Percentiles rank a stretch among this genome's conserved stretches.
These are phyloP conservation scores for Aphodius granarius DNA, from an alignment of 2,888 invertebrate genomes.

Conservation along the genomic window DNA sequence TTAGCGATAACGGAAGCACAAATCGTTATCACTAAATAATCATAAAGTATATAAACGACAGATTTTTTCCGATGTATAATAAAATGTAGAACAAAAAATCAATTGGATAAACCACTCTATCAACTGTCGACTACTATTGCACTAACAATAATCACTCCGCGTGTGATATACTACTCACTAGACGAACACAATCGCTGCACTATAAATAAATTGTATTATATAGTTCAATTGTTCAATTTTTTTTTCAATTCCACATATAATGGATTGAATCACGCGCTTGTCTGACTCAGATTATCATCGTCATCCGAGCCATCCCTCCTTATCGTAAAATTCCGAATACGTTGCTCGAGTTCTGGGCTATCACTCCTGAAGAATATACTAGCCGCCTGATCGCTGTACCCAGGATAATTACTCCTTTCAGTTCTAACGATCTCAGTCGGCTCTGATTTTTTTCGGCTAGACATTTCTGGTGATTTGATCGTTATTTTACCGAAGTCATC, in stretches of 20 bases:
- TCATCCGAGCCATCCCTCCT: constrained; percentile 33
- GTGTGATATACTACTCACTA: not conserved
- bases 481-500: not conserved
- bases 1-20: too few species aligned
- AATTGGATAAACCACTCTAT: not conserved
- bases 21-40: too few species aligned
- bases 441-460: not conserved
- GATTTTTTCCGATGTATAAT: too few species aligned
- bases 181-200: not conserved
- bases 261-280: constrained; percentile 38
- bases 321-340: constrained; percentile 36
- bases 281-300: constrained; percentile 37
- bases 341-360: constrained; percentile 28
- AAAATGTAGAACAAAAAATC: not conserved
- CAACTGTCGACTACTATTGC: not conserved
- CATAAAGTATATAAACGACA: too few species aligned
- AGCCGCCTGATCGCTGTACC: constrained; percentile 46
- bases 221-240: not conserved
- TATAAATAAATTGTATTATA: constrained; percentile 1
- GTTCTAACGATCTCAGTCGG: not conserved
- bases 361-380: constrained; percentile 48
- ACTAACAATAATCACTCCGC: not conserved
- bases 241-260: not conserved
- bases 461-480: not conserved
- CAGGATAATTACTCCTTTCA: not conserved